These are phyloP conservation scores for Tenthredo mesomela DNA, from an alignment of 2,888 invertebrate genomes.

Conservation along the genomic window DNA sequence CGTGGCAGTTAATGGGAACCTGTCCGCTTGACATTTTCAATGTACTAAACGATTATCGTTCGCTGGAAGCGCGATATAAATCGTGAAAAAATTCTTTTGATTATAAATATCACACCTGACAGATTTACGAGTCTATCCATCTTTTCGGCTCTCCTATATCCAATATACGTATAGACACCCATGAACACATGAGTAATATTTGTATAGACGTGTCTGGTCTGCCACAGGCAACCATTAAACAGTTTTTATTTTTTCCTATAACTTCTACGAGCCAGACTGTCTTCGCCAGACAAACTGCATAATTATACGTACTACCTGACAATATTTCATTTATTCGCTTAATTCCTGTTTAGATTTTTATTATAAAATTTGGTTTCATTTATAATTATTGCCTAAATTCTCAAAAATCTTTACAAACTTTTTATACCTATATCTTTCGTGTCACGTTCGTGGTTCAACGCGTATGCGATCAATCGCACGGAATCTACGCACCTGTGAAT, in stretches of 20 bases:
- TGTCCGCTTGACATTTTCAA: slow-evolving; percentile 48
- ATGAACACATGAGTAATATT: neutral
- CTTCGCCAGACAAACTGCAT: neutral
- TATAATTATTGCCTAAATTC: neutral
- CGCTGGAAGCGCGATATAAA: slow-evolving; percentile 42
- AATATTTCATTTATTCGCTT: neutral
- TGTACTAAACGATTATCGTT: slow-evolving; percentile 33
- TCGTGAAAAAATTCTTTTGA: slow-evolving; percentile 34
- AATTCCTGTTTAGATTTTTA: neutral
- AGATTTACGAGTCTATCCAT: slow-evolving; percentile 74
- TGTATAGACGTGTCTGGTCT: neutral
- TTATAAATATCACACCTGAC: slow-evolving; percentile 64
- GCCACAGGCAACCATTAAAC: slow-evolving; percentile 28
- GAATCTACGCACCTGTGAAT: slow-evolving; percentile 26
- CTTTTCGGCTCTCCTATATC: slow-evolving; percentile 58
- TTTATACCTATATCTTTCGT: neutral
- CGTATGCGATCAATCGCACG: neutral
- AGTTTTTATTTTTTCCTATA: neutral
- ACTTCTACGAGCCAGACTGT: neutral
- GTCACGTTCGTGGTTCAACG: neutral
- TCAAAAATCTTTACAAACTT: neutral
- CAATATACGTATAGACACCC: neutral
- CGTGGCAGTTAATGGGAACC: slow-evolving; percentile 19
- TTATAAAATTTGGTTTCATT: neutral
- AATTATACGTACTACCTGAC: neutral